These are phyloP conservation scores for Pseudomyrmex dendroicus DNA, from an alignment of 1,140 invertebrate genomes.

Conservation along the genomic window DNA sequence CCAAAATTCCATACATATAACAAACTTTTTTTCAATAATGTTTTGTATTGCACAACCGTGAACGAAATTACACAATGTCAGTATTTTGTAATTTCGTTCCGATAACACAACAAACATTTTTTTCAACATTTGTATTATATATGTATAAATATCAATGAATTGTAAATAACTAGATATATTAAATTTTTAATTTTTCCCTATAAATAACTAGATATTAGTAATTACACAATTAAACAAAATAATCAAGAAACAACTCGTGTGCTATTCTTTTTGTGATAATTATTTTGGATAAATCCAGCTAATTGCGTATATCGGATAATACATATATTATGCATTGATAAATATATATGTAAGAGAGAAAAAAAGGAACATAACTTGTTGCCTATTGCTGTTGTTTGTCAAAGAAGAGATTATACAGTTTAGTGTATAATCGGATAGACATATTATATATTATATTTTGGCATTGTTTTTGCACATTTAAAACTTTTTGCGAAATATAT, in stretches of 20 bases:
- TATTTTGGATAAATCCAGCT: background rate
- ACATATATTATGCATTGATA: slow-evolving; percentile 8
- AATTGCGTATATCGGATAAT: background rate
- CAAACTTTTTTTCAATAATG: slow-evolving; percentile 11
- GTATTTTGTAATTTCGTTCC: slow-evolving; percentile 32
- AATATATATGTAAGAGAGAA: slow-evolving; percentile 7
- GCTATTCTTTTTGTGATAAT: too few relatives aligned
- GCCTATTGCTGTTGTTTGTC: slow-evolving; percentile 11
- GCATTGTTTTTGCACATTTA: background rate
- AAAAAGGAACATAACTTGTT: slow-evolving; percentile 19
- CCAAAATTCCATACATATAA: slow-evolving; percentile 28
- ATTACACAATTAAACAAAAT: too few relatives aligned
- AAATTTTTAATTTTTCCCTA: background rate
- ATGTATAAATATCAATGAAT: slow-evolving; percentile 31
- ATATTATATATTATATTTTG: background rate
- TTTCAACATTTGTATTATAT: slow-evolving; percentile 42
- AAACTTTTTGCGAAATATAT: background rate
- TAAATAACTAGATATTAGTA: too few relatives aligned
- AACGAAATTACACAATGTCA: slow-evolving; percentile 18
- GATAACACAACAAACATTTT: slow-evolving; percentile 19
- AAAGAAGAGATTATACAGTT: background rate
- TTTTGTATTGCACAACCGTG: slow-evolving; percentile 37
- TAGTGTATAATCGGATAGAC: background rate
- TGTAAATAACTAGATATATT: slow-evolving; percentile 39
- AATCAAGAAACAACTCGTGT: too few relatives aligned